Base-by-base conservation (phyloP, 2,888 invertebrate genomes). In the Steinernema scapterisci region DNA sequence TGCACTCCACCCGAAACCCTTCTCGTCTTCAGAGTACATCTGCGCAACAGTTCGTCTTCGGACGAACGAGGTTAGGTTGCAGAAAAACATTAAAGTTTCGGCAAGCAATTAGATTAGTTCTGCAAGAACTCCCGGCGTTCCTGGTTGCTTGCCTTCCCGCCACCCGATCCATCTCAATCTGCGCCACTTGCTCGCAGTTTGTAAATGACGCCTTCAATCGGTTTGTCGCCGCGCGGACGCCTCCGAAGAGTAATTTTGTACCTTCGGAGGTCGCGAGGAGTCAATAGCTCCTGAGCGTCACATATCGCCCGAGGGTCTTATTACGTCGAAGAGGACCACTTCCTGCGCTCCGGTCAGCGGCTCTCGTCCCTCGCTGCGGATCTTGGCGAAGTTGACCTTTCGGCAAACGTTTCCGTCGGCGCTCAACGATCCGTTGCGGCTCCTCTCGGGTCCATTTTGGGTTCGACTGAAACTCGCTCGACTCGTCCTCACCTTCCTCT, bases 191-290 rank as follows among this genome's bases (percentile, higher is more conserved):
- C 48, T 48, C 19, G 5, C 63, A 25, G 31, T 63, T 63, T 63
- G 63, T 63, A 63, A 63, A 63, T 63, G 63, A 63, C 27, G 7
- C 25, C 38, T 27, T 63, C 63, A 63, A 63, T 63, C 63, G 63
- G 63, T 63, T 63, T 63, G 63, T 63, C 63, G 63, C 63, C 63
- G 63, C 63, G 63, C 63, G 16, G 63, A 25, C 63, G 63, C 63
- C 25, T 31, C 19, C 63, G 63, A 38, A 38, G 38, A 63, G 63
- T 63, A 63, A 63, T 63, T 63, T 63, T 63, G 63, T 63, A 63
- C 63, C 38, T 54, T 38, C 31, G 63, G 31, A 31, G 63, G 63
- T 63, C 63, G 16, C 63, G 54, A 9, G 54, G 54, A 54, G 23
- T 63, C 63, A 63, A 63, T 63, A 16, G 9, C 31, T 38, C 38